Evolutionary conservation across 2,797 vertebrate genomes (phyloP).

Genomic region (Micrastur ruficollis): DNA sequence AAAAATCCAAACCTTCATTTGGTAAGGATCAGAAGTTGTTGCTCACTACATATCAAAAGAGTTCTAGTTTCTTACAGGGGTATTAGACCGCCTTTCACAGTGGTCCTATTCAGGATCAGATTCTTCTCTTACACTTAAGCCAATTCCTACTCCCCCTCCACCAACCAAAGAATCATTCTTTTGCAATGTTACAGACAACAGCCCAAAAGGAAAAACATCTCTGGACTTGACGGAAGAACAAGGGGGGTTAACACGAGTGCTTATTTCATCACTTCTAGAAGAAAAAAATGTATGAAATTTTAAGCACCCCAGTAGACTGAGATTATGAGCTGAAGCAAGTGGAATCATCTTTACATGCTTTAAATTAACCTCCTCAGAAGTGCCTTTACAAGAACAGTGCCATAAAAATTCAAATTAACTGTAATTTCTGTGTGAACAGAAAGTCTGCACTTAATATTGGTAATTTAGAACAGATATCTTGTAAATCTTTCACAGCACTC

Average conservation of each 20-base stretch:
- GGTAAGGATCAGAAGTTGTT: background rate
- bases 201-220: background rate
- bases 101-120: background rate
- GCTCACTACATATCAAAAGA: background rate
- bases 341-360: slow-evolving; percentile 29
- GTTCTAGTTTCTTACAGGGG: background rate
- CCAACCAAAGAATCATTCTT: background rate
- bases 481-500: slow-evolving; percentile 62
- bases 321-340: slow-evolving; percentile 8
- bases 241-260: background rate
- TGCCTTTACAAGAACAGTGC: slow-evolving; percentile 19
- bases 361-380: slow-evolving; percentile 46
- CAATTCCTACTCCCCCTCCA: background rate
- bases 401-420: slow-evolving; percentile 66
- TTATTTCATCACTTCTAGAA: background rate
- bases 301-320: background rate
- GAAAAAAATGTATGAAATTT: background rate
- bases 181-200: background rate
- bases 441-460: slow-evolving; percentile 46
- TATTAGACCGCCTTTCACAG: background rate
- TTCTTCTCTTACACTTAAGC: background rate
- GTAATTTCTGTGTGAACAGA: slow-evolving; percentile 48
- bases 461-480: slow-evolving; percentile 66
- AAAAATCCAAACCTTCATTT: background rate
- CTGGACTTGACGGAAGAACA: background rate